A percentile compares a stretch with the other conserved stretches of the same genome.
These are phyloP conservation scores for Tenthredo notha DNA, from an alignment of 2,888 invertebrate genomes.

Conservation along the genomic window DNA sequence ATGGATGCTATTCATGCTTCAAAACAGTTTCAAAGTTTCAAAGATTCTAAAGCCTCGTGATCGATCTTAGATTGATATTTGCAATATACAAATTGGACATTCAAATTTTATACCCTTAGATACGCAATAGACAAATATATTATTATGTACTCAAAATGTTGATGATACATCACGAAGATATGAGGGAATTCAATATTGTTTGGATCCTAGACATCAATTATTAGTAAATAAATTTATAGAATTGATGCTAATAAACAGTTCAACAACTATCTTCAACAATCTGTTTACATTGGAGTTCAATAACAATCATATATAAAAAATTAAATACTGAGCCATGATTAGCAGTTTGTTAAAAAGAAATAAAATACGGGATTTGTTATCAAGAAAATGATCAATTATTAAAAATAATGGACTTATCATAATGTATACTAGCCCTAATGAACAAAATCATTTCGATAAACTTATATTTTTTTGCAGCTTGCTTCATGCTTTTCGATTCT, in stretches of 20 bases:
- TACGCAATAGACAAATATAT: not conserved
- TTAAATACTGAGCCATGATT: not conserved
- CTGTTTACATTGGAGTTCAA: not conserved
- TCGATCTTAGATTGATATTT: not conserved
- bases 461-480: constrained; percentile 53
- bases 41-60: not conserved
- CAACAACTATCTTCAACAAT: not conserved
- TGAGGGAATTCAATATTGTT: not conserved
- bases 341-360: not conserved
- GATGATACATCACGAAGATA: not conserved
- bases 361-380: not conserved
- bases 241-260: not conserved
- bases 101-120: not conserved
- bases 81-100: not conserved
- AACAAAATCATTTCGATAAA: not conserved
- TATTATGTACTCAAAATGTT: not conserved
- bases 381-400: not conserved
- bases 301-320: not conserved
- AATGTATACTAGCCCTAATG: not conserved
- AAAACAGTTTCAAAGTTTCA: not conserved
- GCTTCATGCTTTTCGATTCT: constrained; percentile 66
- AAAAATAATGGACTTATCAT: not conserved
- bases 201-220: not conserved
- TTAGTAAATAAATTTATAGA: not conserved
- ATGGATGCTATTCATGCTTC: not conserved